Percentiles rank a stretch among this genome's conserved stretches.
phyloP scores from a whole-genome alignment of 1,140 invertebrate species.

The Drosophila aff. region DNA sequence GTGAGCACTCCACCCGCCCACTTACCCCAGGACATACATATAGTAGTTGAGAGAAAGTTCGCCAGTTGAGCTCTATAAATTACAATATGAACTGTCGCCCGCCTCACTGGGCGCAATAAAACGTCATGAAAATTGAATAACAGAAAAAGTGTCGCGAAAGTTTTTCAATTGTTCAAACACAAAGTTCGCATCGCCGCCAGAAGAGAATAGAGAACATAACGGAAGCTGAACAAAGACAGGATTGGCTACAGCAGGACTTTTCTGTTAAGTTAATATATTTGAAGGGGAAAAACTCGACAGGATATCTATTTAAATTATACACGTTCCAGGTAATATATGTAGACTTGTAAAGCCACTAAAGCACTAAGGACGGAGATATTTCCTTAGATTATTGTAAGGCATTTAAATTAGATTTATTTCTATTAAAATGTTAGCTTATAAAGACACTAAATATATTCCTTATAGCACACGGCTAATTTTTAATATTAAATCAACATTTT shows the following conservation, averaged over 20 bases:
- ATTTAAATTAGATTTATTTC: background rate
- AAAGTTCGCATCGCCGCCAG: conserved; percentile 49
- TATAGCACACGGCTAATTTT: background rate
- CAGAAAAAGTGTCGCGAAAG: conserved; percentile 74
- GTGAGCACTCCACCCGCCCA: conserved; percentile 22
- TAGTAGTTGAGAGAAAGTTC: conserved; percentile 40
- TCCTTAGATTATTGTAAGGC: background rate
- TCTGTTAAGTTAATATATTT: conserved; percentile 6
- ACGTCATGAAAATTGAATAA: conserved; percentile 78
- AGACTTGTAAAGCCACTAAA: background rate
- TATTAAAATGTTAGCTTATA: too few species aligned
- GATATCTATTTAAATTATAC: background rate
- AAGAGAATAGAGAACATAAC: background rate
- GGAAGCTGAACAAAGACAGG: conserved; percentile 31
- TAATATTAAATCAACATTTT: background rate
- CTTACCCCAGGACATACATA: background rate
- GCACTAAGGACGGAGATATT: background rate
- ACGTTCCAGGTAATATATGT: background rate
- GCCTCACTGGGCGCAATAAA: conserved; percentile 60
- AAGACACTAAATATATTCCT: background rate
- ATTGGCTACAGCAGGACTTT: conserved; percentile 15
- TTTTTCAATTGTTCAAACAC: conserved; percentile 76
- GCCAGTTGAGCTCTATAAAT: conserved; percentile 75
- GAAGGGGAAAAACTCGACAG: background rate
- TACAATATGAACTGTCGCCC: conserved; percentile 71